Percentiles rank a stretch among this genome's conserved stretches.
Evolutionary conservation across 2,797 vertebrate species (phyloP).

Genomic region (Buphagus erythrorhynchus): DNA sequence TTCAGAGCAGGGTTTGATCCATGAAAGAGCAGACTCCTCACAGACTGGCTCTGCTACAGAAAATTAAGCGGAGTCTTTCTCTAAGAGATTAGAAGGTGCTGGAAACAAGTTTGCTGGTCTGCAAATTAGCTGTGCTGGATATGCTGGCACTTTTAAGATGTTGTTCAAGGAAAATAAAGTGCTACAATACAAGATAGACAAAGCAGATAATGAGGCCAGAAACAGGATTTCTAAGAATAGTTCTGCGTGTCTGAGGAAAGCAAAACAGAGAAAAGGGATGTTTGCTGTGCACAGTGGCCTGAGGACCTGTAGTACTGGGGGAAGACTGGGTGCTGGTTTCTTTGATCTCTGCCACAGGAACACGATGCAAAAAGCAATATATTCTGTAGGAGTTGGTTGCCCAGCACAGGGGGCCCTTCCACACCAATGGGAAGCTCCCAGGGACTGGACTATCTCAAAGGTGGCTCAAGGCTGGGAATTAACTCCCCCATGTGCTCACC

Average conservation of each 20-base stretch:
- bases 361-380: neutral
- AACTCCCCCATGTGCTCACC: neutral
- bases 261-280: neutral
- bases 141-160: constrained; percentile 54
- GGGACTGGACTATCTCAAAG: neutral
- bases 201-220: constrained; percentile 38
- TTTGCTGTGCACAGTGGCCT: neutral
- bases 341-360: neutral
- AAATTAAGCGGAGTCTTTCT: constrained; percentile 13
- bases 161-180: constrained; percentile 60
- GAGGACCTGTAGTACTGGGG: neutral
- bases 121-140: constrained; percentile 60
- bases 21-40: neutral
- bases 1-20: neutral
- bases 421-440: neutral
- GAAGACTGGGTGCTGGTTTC: neutral
- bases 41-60: constrained; percentile 17
- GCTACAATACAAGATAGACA: constrained; percentile 54
- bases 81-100: constrained; percentile 57
- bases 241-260: neutral
- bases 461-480: neutral
- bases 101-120: constrained; percentile 58
- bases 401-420: neutral
- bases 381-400: neutral
- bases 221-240: constrained; percentile 40